Evolutionary conservation across 2,113 vertebrate species (phyloP).

Genomic region (Hemiprocne comata): DNA sequence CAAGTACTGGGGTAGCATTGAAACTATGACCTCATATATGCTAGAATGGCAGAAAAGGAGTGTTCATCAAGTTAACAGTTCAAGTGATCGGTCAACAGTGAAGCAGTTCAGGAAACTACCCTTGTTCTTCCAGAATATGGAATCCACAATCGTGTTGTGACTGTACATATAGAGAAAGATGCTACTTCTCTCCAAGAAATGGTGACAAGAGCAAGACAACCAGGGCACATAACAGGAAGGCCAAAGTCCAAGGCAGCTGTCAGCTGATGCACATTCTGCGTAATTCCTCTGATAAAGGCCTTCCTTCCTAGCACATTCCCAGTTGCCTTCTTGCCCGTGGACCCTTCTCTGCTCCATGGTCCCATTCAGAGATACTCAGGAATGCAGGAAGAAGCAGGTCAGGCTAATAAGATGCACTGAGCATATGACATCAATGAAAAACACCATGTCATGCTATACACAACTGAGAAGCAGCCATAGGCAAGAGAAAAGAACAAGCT

Average conservation of each 20-base stretch:
- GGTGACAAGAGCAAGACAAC: neutral
- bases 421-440: neutral
- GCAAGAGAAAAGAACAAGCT: neutral
- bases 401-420: neutral
- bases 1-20: neutral
- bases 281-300: neutral
- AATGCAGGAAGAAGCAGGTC: neutral
- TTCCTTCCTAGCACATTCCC: neutral
- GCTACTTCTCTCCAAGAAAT: neutral
- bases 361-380: neutral
- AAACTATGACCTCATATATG: neutral
- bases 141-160: rapidly evolving
- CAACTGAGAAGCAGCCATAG: neutral
- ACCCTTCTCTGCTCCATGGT: neutral
- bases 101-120: neutral
- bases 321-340: neutral
- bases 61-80: neutral
- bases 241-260: neutral
- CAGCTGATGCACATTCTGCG: no score
- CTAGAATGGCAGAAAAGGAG: neutral
- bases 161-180: neutral
- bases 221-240: neutral
- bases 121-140: neutral
- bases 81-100: neutral
- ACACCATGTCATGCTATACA: neutral